These are phyloP conservation scores for Protophormia terraenovae DNA, from an alignment of 2,888 invertebrate genomes.

Conservation along the genomic window DNA sequence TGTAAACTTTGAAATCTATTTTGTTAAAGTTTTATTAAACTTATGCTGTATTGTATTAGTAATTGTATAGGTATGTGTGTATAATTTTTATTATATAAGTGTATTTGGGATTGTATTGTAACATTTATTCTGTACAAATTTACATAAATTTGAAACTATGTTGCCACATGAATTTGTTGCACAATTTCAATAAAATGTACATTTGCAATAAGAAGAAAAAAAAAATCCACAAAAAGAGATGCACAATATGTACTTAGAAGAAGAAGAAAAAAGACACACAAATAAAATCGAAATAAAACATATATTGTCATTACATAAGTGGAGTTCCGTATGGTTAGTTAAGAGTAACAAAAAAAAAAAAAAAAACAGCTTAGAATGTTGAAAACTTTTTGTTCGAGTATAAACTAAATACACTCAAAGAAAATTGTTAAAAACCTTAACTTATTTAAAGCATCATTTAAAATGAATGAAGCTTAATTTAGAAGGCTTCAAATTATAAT, in stretches of 20 bases:
- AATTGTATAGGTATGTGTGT: neutral
- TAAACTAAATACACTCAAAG: neutral
- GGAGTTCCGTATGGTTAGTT: constrained; percentile 40
- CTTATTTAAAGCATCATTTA: too few relatives aligned
- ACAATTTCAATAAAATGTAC: constrained; percentile 42
- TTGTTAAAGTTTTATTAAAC: constrained; percentile 30
- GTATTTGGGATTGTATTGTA: neutral
- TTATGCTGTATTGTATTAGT: constrained; percentile 15
- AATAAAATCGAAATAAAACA: constrained; percentile 15
- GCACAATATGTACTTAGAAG: neutral
- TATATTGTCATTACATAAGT: constrained; percentile 41
- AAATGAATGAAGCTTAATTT: too few relatives aligned
- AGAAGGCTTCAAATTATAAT: too few relatives aligned
- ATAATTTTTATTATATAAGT: constrained; percentile 5
- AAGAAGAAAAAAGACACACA: neutral
- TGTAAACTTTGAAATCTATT: constrained; percentile 39
- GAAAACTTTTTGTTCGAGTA: neutral
- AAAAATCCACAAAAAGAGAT: neutral
- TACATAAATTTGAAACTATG: constrained; percentile 41
- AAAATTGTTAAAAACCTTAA: neutral
- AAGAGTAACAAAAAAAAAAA: neutral
- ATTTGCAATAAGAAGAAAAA: neutral
- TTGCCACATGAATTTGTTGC: constrained; percentile 51
- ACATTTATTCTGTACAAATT: constrained; percentile 1
- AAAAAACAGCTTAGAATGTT: neutral